Evolutionary conservation across 2,888 invertebrate species (phyloP).

Genomic region (Temnothorax rugatulus): DNA sequence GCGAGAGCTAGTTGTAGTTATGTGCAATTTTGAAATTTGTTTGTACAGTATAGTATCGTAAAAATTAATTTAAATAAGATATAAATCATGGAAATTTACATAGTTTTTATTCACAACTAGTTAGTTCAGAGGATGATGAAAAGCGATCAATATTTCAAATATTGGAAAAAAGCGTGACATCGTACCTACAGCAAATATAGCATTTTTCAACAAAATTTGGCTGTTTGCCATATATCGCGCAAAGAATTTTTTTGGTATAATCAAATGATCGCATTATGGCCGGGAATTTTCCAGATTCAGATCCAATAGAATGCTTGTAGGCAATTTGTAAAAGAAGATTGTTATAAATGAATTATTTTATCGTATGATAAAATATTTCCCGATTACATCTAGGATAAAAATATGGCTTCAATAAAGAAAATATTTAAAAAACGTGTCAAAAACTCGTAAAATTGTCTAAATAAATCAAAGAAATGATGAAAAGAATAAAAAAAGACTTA

Average conservation of each 20-base stretch:
- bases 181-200: neutral
- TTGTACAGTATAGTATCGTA: neutral
- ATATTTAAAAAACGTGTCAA: neutral
- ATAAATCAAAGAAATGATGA: neutral
- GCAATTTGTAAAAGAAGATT: neutral
- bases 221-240: neutral
- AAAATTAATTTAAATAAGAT: neutral
- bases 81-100: neutral
- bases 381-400: neutral
- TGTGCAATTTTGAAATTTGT: neutral
- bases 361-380: neutral
- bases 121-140: neutral
- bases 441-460: neutral
- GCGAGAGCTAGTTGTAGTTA: neutral
- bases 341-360: neutral
- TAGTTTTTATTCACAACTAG: neutral
- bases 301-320: neutral
- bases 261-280: neutral
- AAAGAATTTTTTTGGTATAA: neutral
- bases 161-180: neutral
- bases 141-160: neutral
- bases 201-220: neutral
- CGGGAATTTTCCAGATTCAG: neutral
- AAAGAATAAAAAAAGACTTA: neutral
- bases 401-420: neutral